Percentiles rank a stretch among this genome's conserved stretches.
These are phyloP conservation scores for Spinibarbus caldwelli DNA, from an alignment of 2,797 vertebrate species.

Conservation along the genomic window DNA sequence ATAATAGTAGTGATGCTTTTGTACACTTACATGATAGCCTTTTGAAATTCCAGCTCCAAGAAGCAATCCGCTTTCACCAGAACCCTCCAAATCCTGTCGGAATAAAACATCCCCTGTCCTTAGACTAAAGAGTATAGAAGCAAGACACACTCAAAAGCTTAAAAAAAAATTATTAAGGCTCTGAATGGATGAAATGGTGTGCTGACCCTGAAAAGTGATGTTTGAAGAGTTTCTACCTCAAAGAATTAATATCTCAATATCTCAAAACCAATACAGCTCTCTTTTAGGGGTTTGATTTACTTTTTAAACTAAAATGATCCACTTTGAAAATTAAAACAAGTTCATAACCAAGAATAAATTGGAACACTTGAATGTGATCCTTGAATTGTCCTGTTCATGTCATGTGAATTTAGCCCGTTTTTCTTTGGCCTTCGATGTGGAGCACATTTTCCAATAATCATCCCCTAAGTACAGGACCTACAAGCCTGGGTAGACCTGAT, in stretches of 20 bases:
- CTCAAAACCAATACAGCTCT: constrained; percentile 4
- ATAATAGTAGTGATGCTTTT: not conserved
- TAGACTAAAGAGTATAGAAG: not conserved
- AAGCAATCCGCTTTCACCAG: constrained; percentile 73
- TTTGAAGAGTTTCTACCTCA: not conserved
- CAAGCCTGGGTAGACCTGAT: not conserved
- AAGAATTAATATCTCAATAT: not conserved
- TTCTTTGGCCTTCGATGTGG: not conserved
- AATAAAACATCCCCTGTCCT: constrained; percentile 40
- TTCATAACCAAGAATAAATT: not conserved
- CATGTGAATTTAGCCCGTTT: not conserved
- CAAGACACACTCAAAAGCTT: not conserved
- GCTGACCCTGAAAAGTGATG: not conserved
- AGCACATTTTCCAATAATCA: not conserved
- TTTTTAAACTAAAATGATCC: not conserved
- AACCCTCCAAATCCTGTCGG: constrained; percentile 87
- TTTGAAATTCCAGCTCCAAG: constrained; percentile 68
- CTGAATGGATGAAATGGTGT: not conserved
- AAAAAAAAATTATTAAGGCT: not conserved
- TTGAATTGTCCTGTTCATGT: not conserved
- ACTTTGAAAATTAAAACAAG: not conserved
- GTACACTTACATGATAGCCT: constrained; percentile 76
- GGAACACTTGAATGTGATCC: not conserved
- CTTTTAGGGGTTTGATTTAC: not conserved
- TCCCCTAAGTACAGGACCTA: not conserved